Evolutionary conservation across 2,113 vertebrate genomes (phyloP), one percentile per base, ranked within the genome.

Genomic region (Lonchura striata): DNA sequence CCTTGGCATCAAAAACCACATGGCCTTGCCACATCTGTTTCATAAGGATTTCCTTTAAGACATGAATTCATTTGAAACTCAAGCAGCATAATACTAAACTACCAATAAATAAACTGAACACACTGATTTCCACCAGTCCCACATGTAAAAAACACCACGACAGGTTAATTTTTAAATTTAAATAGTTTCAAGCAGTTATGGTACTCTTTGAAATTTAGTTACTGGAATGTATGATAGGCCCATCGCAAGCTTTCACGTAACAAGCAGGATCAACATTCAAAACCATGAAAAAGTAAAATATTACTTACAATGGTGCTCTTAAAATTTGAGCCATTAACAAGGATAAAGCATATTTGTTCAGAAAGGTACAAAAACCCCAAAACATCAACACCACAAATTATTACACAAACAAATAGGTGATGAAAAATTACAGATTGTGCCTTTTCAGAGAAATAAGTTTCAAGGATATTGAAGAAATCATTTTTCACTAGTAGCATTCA

Each of bases 131-230:
- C 33, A 70, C 16, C n/a, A 56, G n/a, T 6, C 44, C n/a, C 31
- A 22, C 15, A 30, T 1, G 12, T 19, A 13, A 42, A 80, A 75
- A 76, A 24, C 11, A 52, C 13, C 11, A 15, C 0, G 2, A 66
- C 6, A 22, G 6, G 10, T 18, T n/a, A 13, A 39, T 57, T 57
- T 86, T 52, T 8, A 65, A n/a, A 81, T 63, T 15, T 19, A 33
- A 69, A 47, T 8, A 0, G 1, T 7, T 82, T 71, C 28, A 59
- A 79, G 16, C 4, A 47, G 16, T 25, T 37, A 9, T 0, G 3
- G 8, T 22, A 59, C n/a, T 61, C 28, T 56, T 68, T 22, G 33
- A 75, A 57, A 50, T 56, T 56, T 33, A 87, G 17, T 39, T 56
- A 66, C n/a, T 52, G 53, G 11, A 52, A 27, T 10, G 28, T 19